These are phyloP conservation scores for Nomia melanderi DNA, from an alignment of 1,140 invertebrate species.

Conservation along the genomic window DNA sequence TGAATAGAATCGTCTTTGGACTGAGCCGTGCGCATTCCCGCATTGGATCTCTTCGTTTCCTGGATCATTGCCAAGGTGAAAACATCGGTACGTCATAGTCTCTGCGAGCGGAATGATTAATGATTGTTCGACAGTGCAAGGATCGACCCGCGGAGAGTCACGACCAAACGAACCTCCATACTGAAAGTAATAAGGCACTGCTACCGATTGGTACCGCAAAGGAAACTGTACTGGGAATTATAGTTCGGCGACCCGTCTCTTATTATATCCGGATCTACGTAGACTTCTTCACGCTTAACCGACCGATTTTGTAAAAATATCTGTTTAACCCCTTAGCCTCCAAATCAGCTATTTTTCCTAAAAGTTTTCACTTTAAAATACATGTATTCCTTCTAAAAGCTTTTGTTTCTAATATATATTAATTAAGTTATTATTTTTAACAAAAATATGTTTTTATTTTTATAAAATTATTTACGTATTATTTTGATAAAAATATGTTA, in stretches of 20 bases:
- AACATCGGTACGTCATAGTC: slow-evolving; percentile 67
- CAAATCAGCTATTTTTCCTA: no score
- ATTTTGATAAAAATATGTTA: no score
- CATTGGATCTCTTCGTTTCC: slow-evolving; percentile 61
- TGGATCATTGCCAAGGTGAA: slow-evolving; percentile 73
- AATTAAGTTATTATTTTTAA: no score
- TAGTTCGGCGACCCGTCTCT: slow-evolving; percentile 27
- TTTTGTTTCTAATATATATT: no score
- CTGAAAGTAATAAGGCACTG: slow-evolving; percentile 18
- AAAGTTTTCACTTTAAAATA: no score
- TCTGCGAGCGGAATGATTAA: slow-evolving; percentile 57
- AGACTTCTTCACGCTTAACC: no score
- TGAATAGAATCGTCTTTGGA: slow-evolving; percentile 64
- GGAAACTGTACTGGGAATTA: slow-evolving; percentile 29
- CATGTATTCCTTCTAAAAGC: no score
- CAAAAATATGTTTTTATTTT: no score
- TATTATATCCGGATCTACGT: no score
- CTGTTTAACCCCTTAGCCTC: no score
- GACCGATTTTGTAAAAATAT: no score
- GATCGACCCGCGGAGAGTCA: slow-evolving; percentile 24
- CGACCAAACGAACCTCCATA: background rate
- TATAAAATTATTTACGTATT: no score
- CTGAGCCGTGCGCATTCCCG: slow-evolving; percentile 33
- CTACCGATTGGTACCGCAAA: slow-evolving; percentile 52
- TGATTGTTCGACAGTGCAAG: slow-evolving; percentile 54